These are phyloP conservation scores for Pogona vitticeps DNA, from an alignment of 2,113 vertebrate species.

Conservation along the genomic window DNA sequence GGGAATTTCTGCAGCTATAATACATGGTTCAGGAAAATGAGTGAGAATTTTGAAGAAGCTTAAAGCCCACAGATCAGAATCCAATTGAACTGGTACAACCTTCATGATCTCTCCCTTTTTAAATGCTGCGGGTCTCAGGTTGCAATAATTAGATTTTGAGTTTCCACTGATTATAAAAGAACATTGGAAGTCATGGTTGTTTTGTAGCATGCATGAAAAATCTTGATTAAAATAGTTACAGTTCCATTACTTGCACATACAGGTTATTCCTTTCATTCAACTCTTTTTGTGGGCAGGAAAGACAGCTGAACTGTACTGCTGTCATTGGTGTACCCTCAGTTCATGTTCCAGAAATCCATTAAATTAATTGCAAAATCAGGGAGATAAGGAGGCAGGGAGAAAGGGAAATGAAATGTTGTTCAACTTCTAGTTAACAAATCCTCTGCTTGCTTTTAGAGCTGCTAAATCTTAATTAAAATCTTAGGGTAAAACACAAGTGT, in stretches of 20 bases:
- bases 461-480: conserved; percentile 17
- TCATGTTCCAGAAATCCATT: not conserved
- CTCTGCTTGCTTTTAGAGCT: not conserved
- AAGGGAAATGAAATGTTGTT: not conserved
- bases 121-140: not conserved
- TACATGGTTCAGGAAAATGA: not conserved
- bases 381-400: not conserved
- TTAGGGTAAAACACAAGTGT: not conserved
- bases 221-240: not conserved
- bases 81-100: no score
- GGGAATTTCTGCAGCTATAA: not conserved
- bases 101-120: not conserved
- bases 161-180: not conserved
- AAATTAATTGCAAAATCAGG: conserved; percentile 3
- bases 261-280: not conserved
- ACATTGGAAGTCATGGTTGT: not conserved
- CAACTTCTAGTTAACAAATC: conserved; percentile 5
- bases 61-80: not conserved
- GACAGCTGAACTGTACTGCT: not conserved
- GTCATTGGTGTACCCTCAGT: not conserved
- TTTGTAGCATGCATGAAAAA: not conserved
- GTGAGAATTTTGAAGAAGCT: not conserved
- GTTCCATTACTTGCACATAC: not conserved
- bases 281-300: no score
- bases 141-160: not conserved